Evolutionary conservation across 1,140 invertebrate genomes (phyloP), one percentile per base, ranked within the genome.

Genomic region (Ceratosolen fusciceps): DNA sequence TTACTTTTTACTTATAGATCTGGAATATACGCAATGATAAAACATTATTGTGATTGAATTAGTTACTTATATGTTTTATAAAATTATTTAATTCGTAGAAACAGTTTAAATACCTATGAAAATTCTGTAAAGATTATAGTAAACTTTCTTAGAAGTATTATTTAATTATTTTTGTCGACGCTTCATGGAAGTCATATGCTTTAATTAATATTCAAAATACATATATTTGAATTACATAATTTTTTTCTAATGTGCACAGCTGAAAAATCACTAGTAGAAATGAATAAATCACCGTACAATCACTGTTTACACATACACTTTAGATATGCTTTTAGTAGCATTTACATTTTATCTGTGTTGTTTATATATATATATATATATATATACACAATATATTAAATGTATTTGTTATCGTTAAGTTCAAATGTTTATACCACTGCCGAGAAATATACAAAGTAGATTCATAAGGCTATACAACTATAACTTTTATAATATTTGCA

Each of bases 291-390:
- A 84, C 82, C 79, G 81, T 81, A 83, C 79, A 86, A 82, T 86
- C 85, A 84, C 85, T 82, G 86, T 76, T 31, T 58, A 74, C 79
- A 85, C 82, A 81, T 81, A 83, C 84, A 85, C 79, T 81, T 82
- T 85, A 87, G 85, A 88, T 86, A 86, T 87, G 88, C 88, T 89
- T 90, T 89, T 89, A 89, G 89, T 89, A 83, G 84, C 86, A 87
- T 89, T 87, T 88, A 85, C 85, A 83, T 82, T 83, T 87, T 88
- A 86, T 88, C 83, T 85, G 82, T 88, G 81, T 85, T 87, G 81
- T 84, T 82, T 83, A 80, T 62, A 68, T 77, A 81, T 76, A 80
- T n/a, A n/a, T n/a, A n/a, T n/a, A n/a, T n/a, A n/a, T n/a, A n/a
- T n/a, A n/a, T n/a, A n/a, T n/a, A 86, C 76, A 75, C 70, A 37